Percentiles rank a stretch among this genome's conserved stretches.
These are phyloP conservation scores for Aegypius monachus DNA, from an alignment of 2,113 vertebrate species.

Conservation along the genomic window DNA sequence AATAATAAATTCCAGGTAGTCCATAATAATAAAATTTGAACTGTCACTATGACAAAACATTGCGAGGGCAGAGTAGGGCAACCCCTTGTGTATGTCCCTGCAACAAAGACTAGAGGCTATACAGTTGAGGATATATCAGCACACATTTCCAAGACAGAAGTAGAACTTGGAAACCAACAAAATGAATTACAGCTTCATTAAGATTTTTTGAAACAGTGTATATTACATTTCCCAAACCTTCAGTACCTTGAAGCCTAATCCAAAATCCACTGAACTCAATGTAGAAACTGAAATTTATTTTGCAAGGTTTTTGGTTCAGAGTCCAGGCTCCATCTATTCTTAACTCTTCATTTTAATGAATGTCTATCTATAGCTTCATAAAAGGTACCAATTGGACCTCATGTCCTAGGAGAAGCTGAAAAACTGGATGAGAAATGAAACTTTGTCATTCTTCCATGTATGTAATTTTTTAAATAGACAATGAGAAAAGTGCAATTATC, in stretches of 20 bases:
- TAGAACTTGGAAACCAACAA: not conserved
- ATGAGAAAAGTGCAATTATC: not conserved
- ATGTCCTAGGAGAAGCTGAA: not conserved
- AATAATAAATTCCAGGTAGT: not conserved
- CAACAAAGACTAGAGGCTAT: not conserved
- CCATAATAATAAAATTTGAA: not conserved
- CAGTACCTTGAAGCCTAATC: not conserved
- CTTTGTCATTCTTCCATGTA: not conserved
- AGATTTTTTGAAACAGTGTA: not conserved
- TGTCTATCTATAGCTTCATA: not conserved
- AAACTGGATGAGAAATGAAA: not conserved
- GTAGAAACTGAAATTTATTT: not conserved
- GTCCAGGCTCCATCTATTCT: not conserved
- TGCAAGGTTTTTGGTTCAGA: not conserved
- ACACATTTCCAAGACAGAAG: not conserved
- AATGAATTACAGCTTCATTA: not conserved
- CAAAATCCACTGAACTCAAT: not conserved
- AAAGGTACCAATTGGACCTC: not conserved
- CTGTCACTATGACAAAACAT: not conserved
- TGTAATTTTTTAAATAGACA: not conserved
- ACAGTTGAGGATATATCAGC: not conserved
- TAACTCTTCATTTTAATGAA: not conserved
- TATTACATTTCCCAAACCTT: not conserved
- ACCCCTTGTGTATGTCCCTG: not conserved
- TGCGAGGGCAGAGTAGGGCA: accelerated